Evolutionary conservation across 1,140 invertebrate genomes (phyloP).

Genomic region (Goniozus legneri): DNA sequence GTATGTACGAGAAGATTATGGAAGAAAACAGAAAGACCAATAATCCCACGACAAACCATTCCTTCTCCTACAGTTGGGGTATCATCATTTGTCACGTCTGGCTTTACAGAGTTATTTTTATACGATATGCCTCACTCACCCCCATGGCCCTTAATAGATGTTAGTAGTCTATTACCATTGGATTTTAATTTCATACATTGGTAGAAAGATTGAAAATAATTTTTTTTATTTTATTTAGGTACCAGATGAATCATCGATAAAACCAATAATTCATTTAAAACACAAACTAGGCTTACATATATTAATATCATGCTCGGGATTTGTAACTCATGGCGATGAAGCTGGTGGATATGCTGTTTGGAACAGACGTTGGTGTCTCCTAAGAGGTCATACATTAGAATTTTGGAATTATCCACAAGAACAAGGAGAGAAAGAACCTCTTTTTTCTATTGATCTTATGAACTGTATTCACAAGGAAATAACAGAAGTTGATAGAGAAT

Average conservation of each 20-base stretch:
- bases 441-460: slow-evolving; percentile 38
- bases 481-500: slow-evolving; percentile 25
- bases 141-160: slow-evolving; percentile 32
- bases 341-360: slow-evolving; percentile 29
- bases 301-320: slow-evolving; percentile 32
- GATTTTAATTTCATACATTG: too few relatives aligned
- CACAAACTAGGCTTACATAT: too few relatives aligned
- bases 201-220: too few relatives aligned
- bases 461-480: slow-evolving; percentile 30
- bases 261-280: too few relatives aligned
- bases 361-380: slow-evolving; percentile 48
- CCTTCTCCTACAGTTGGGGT: slow-evolving; percentile 9
- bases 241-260: too few relatives aligned
- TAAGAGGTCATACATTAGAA: slow-evolving; percentile 34
- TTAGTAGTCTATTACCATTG: too few relatives aligned
- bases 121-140: slow-evolving; percentile 22
- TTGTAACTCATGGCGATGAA: slow-evolving; percentile 42
- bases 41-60: slow-evolving; percentile 15
- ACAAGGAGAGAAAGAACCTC: slow-evolving; percentile 32
- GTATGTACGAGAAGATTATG: slow-evolving; percentile 34
- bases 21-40: slow-evolving; percentile 13
- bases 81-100: slow-evolving; percentile 28
- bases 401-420: slow-evolving; percentile 52
- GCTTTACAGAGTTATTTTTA: slow-evolving; percentile 23
- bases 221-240: slow-evolving; percentile 23